These are phyloP conservation scores for Lepidurus packardi DNA, from an alignment of 1,140 invertebrate species.

Conservation along the genomic window DNA sequence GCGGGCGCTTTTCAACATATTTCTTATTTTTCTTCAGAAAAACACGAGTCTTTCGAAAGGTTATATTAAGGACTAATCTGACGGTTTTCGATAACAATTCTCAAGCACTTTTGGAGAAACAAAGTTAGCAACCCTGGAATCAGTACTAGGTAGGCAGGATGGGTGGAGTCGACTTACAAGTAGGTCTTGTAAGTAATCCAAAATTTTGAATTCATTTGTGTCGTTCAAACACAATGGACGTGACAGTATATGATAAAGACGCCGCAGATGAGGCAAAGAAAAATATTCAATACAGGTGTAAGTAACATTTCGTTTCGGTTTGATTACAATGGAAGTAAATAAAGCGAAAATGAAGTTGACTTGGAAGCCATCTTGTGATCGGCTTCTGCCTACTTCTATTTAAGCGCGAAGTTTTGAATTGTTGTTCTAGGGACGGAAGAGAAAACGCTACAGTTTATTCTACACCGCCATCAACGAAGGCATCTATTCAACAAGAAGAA, in stretches of 20 bases:
- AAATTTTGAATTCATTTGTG: background rate
- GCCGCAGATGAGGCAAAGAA: background rate
- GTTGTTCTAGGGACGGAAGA: constrained; percentile 31
- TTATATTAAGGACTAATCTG: too few relatives aligned
- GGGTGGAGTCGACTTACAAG: background rate
- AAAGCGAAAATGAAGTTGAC: background rate
- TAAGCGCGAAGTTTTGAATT: background rate
- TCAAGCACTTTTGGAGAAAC: too few relatives aligned
- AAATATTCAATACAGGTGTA: background rate
- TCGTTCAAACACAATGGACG: background rate
- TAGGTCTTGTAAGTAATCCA: background rate
- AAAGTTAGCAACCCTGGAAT: background rate
- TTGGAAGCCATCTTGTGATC: background rate
- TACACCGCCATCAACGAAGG: constrained; percentile 27
- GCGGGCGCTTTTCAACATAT: too few relatives aligned
- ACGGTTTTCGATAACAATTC: too few relatives aligned
- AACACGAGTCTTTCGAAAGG: too few relatives aligned
- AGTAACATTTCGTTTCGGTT: background rate
- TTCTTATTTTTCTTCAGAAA: too few relatives aligned
- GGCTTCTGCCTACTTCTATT: too few relatives aligned
- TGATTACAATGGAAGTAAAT: background rate
- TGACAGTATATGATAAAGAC: background rate
- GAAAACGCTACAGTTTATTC: constrained; percentile 27
- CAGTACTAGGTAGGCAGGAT: background rate
- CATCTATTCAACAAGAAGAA: constrained; percentile 32